phyloP scores from a whole-genome alignment of 1,140 invertebrate species.

The Leptinotarsa texana region DNA sequence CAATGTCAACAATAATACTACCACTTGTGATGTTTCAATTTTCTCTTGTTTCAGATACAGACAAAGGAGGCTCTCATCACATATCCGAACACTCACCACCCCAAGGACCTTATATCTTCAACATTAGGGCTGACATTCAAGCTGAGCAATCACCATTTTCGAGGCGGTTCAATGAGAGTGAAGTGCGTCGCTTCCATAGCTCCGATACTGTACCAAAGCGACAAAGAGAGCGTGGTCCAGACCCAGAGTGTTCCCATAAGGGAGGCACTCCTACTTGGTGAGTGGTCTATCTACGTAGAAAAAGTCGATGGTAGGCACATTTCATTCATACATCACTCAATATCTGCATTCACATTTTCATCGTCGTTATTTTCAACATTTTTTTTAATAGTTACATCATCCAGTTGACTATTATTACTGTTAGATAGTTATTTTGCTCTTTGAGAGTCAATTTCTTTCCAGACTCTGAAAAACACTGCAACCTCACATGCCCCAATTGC shows the following conservation, averaged over 20 bases:
- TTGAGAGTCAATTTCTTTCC: no score
- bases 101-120: conserved; percentile 61
- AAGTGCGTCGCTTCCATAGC: conserved; percentile 65
- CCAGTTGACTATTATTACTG: no score
- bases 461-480: no score
- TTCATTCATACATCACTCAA: neutral
- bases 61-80: conserved; percentile 57
- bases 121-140: conserved; percentile 61
- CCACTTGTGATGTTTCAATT: no score
- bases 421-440: no score
- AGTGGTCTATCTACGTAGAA: conserved; percentile 41
- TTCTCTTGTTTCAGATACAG: conserved; percentile 51
- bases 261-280: conserved; percentile 64
- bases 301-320: conserved; percentile 15
- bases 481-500: no score
- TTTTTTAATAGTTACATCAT: no score
- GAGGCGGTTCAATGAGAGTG: conserved; percentile 62
- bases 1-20: no score
- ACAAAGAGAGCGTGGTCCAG: conserved; percentile 60
- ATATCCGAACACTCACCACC: conserved; percentile 59
- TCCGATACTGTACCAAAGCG: conserved; percentile 62
- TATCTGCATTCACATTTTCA: no score
- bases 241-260: conserved; percentile 57
- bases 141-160: conserved; percentile 59
- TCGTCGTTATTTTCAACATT: no score